Evolutionary conservation across 2,888 invertebrate genomes (phyloP).

Genomic region (Eutolmus rufibarbis): DNA sequence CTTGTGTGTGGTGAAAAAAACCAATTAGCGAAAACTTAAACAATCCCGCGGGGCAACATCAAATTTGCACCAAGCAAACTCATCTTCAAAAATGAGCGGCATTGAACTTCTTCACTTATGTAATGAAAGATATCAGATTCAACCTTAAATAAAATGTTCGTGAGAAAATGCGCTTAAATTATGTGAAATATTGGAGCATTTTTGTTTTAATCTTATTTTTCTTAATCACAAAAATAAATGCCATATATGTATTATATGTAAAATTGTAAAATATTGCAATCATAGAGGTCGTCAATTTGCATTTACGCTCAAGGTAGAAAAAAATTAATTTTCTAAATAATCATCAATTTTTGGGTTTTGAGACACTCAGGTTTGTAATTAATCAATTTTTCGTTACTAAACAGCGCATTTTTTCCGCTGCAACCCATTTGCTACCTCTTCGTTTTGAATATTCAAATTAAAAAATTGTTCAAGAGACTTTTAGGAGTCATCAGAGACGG

Average conservation of each 20-base stretch:
- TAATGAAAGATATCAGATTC: not conserved
- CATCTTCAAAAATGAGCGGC: not conserved
- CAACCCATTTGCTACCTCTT: not conserved
- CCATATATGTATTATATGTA: not conserved
- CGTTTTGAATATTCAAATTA: not conserved
- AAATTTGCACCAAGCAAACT: not conserved
- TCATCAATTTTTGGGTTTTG: not conserved
- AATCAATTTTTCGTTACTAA: not conserved
- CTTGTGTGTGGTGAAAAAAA: not conserved
- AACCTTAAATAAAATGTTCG: not conserved
- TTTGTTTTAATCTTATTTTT: not conserved
- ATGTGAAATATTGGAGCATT: not conserved
- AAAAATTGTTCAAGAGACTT: not conserved
- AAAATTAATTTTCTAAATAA: not conserved
- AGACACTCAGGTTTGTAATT: not conserved
- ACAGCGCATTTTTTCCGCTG: not conserved
- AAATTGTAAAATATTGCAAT: not conserved
- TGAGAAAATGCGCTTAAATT: not conserved
- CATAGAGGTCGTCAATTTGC: not conserved
- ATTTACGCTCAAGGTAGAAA: not conserved
- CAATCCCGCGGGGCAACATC: not conserved
- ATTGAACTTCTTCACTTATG: not conserved
- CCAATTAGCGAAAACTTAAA: not conserved
- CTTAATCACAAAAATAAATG: not conserved
- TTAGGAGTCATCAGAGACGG: not conserved